Percentiles rank a stretch among this genome's conserved stretches.
Conservation (phyloP, 2,797 vertebrate species). For the Miichthys miiuy region DNA sequence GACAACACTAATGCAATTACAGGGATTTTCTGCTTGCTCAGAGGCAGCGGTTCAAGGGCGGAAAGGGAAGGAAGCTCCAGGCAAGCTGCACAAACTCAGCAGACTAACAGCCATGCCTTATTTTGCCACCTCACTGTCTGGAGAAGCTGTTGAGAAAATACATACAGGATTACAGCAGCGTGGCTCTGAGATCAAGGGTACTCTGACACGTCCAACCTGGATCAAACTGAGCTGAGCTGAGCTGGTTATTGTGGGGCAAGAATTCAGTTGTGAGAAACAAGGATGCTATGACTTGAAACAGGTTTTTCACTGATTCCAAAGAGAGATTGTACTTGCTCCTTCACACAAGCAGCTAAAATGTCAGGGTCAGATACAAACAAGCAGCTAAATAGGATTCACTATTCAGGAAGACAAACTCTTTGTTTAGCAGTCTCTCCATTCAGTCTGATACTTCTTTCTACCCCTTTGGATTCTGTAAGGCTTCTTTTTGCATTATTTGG, state of each 20-base stretch:
- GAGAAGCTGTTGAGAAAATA: constrained; percentile 47
- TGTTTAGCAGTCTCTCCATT: constrained; percentile 21
- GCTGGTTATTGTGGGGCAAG: constrained; percentile 5
- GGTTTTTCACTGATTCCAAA: neutral
- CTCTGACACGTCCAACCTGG: constrained; percentile 6
- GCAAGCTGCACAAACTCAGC: constrained; percentile 52
- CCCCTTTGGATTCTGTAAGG: constrained; percentile 1
- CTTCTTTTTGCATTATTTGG: constrained; percentile 18
- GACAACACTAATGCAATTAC: constrained; percentile 82
- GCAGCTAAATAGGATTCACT: constrained; percentile 2
- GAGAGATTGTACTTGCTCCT: neutral
- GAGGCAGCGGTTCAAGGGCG: constrained; percentile 67
- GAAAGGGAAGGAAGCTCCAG: constrained; percentile 48
- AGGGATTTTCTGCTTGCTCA: constrained; percentile 76
- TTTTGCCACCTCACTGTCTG: constrained; percentile 48
- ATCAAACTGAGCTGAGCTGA: neutral
- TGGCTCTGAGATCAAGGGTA: constrained; percentile 19
- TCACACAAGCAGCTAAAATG: neutral
- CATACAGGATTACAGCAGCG: constrained; percentile 44
- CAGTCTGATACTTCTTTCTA: neutral
- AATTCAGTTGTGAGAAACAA: neutral
- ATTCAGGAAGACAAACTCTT: constrained; percentile 6
- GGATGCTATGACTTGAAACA: neutral
- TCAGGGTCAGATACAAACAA: constrained; percentile 5
- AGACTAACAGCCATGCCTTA: constrained; percentile 32